These are phyloP conservation scores for Chrysina gloriosa DNA, from an alignment of 2,888 invertebrate genomes.

Conservation along the genomic window DNA sequence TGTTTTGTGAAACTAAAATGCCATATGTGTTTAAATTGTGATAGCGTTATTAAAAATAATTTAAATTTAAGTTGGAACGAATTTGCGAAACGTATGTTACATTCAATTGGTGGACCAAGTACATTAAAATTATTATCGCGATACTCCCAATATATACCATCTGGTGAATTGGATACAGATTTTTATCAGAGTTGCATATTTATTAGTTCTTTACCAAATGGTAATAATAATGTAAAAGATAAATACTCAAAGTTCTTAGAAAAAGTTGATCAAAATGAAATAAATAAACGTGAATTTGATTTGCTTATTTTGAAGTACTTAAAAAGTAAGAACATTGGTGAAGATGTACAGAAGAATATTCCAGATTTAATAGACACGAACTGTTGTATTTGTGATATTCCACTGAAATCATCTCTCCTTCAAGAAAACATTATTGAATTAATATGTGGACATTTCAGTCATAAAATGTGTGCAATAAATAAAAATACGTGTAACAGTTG, in stretches of 20 bases:
- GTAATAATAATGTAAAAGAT: slow-evolving; percentile 22
- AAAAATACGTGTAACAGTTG: slow-evolving; percentile 54
- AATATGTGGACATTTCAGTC: slow-evolving; percentile 58
- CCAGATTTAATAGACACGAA: slow-evolving; percentile 20
- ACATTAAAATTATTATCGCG: slow-evolving; percentile 70
- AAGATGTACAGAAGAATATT: slow-evolving; percentile 3
- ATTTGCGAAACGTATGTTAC: slow-evolving; percentile 70
- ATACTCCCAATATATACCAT: slow-evolving; percentile 69
- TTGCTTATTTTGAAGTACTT: slow-evolving; percentile 49
- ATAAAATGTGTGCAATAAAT: slow-evolving; percentile 55
- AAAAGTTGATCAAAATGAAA: slow-evolving; percentile 40
- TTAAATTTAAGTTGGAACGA: slow-evolving; percentile 72
- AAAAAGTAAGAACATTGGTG: slow-evolving; percentile 57
- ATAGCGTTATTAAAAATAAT: slow-evolving; percentile 65
- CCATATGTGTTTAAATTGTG: slow-evolving; percentile 74
- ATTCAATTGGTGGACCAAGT: slow-evolving; percentile 71
- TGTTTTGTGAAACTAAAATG: slow-evolving; percentile 70
- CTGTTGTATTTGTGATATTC: slow-evolving; percentile 58
- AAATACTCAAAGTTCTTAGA: slow-evolving; percentile 43
- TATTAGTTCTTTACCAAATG: slow-evolving; percentile 64
- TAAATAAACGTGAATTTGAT: slow-evolving; percentile 44
- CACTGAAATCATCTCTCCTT: slow-evolving; percentile 54
- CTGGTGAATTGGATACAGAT: slow-evolving; percentile 70
- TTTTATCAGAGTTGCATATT: slow-evolving; percentile 72
- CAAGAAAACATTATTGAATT: slow-evolving; percentile 52